Evolutionary conservation across 2,113 vertebrate genomes (phyloP), one percentile per base, ranked within the genome.

Genomic region (Oncorhynchus keta): DNA sequence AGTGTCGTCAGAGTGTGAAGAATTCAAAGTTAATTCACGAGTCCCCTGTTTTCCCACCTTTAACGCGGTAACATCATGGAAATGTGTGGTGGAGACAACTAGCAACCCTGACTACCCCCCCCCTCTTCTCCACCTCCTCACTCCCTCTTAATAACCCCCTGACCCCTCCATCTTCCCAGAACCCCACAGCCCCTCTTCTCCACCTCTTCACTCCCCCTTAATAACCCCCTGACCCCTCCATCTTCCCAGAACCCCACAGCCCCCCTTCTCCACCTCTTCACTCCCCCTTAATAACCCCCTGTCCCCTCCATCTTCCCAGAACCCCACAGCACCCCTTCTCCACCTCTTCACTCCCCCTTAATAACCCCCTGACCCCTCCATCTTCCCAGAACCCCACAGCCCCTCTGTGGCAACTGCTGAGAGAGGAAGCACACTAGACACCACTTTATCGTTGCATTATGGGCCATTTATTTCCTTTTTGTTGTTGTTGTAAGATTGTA

Each of bases 11-110:
- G 72, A 82, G 49, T 39, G 49, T 90, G 82, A 84, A 72, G 72
- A 85, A 79, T 86, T 84, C 86, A 92, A 82, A 90, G 88, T 84
- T 82, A 81, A 89, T 86, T 89, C 90, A 77, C 49, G 76, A 65
- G 80, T 30, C 66, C 3, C 16, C 22, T 5, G 2, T 26, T 67
- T 2, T n/a, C 24, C 18, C 13, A 70, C 67, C 45, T 75, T 78
- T 51, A 48, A 74, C 71, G 72, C 30, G 4, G 55, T 70, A 14
- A 48, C 64, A 45, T 62, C 16, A 1, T 16, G 49, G 39, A 45
- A 45, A 45, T 45, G 9, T 45, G 39, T 45, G 39, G 39, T 45
- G 39, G 39, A 45, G 39, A 45, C 39, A 45, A 45, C 39, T 45
- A 45, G 39, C 39, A 45, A 61, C 8, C 28, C 20, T 7, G 11